Conservation (phyloP, 2,113 vertebrate species). For the Paedocypris sp. region DNA sequence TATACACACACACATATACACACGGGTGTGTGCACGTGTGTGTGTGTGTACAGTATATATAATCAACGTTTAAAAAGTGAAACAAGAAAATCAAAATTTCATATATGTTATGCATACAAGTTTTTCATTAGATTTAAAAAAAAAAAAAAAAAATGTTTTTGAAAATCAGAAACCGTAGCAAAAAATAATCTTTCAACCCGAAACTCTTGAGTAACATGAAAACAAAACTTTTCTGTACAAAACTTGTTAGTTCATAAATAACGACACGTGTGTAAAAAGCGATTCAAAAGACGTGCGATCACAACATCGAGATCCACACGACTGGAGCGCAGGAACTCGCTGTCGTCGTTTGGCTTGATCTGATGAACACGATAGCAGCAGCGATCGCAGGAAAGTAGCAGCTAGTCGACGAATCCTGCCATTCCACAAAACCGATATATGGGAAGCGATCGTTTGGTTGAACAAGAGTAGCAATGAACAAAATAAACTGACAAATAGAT, state of each 20-base stretch:
- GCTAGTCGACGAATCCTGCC: too few species aligned
- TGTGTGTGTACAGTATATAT: too few species aligned
- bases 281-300: constrained; percentile 40
- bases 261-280: constrained; percentile 56
- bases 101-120: constrained; percentile 48
- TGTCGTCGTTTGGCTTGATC: constrained; percentile 26
- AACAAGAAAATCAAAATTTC: constrained; percentile 52
- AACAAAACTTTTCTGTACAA: constrained; percentile 60
- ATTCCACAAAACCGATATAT: too few species aligned
- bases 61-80: background rate
- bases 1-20: too few species aligned
- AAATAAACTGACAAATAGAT: too few species aligned
- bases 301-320: constrained; percentile 7
- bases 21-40: too few species aligned
- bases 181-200: constrained; percentile 59
- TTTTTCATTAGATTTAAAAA: constrained; percentile 43
- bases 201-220: constrained; percentile 39
- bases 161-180: constrained; percentile 60
- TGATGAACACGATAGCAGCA: constrained; percentile 58
- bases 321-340: too few species aligned
- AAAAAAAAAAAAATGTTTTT: constrained; percentile 53
- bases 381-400: constrained; percentile 41
- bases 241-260: constrained; percentile 68
- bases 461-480: background rate
- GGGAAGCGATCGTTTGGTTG: too few species aligned